Evolutionary conservation across 2,113 vertebrate species (phyloP), one percentile per base, ranked within the genome.

Genomic region (Tetrax tetrax): DNA sequence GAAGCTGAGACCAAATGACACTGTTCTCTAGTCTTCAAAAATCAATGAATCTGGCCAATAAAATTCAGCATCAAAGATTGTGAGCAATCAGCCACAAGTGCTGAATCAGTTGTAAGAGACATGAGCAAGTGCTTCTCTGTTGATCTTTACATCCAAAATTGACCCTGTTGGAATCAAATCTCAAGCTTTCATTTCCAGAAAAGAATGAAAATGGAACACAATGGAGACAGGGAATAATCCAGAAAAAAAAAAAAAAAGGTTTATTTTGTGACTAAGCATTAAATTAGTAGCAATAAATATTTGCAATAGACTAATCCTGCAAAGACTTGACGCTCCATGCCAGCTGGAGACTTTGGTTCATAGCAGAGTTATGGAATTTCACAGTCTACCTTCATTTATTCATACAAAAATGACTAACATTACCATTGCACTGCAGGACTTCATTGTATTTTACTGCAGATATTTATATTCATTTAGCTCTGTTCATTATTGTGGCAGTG

Each of bases 381-480:
- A 94, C 35, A 80, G 56, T 90, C 38, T 72, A 48, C 33, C 66
- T 70, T 80, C 38, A 91, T 81, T 85, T 97, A 61, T 79, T 94
- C 65, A 82, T 76, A 63, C 56, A 89, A 89, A 93, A 75, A 90
- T 92, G 1, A 91, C 91, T 94, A 93, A 57, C 38, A 66, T 82
- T 93, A 91, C 86, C 45, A 85, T 19, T 64, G 74, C 90, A 83
- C 91, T 3, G 1, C 75, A 79, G 87, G 86, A 83, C 71, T 86
- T 90, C 56, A 37, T n/a, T 92, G 35, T 80, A 59, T 87, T 90
- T 96, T 91, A 88, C 65, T 88, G 66, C 25, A 81, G 75, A 85
- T 89, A 93, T 92, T 95, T 94, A 75, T 85, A 95, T 94, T 92
- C 47, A 1, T 95, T 84, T 86, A 78, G 78, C 21, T 89, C 71